A percentile compares a stretch with the other conserved stretches of the same genome.
Evolutionary conservation across 1,140 invertebrate genomes (phyloP).

Genomic region (Aethina tumida): DNA sequence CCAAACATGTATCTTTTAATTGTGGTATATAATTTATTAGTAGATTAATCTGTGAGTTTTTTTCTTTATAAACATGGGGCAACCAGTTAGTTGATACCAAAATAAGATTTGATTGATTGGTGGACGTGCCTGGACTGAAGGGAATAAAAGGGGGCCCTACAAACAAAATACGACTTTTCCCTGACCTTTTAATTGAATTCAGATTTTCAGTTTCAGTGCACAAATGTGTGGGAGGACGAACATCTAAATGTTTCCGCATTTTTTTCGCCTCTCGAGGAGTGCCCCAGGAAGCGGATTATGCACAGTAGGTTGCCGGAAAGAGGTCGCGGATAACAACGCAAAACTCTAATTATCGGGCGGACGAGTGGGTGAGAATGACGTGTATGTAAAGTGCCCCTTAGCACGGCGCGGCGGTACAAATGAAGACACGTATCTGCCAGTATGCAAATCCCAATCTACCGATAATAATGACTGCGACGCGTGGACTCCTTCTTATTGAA

Average conservation of each 20-base stretch:
- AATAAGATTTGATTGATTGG: conserved; percentile 30
- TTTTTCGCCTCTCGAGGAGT: too few species aligned
- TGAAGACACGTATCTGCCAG: conserved; percentile 27
- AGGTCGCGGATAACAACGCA: conserved; percentile 4
- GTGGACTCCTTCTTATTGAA: conserved; percentile 35
- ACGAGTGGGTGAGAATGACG: conserved; percentile 10
- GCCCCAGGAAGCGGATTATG: background rate
- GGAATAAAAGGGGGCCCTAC: conserved; percentile 11
- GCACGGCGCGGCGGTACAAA: conserved; percentile 23
- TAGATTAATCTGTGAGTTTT: too few species aligned
- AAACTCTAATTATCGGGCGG: conserved; percentile 14
- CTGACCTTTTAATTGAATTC: conserved; percentile 13
- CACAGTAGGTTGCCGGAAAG: background rate
- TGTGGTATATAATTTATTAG: too few species aligned
- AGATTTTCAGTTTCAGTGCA: too few species aligned
- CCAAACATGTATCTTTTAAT: too few species aligned
- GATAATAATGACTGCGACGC: conserved; percentile 34
- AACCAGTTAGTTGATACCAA: conserved; percentile 29
- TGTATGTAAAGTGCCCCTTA: conserved; percentile 23
- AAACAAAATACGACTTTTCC: conserved; percentile 9
- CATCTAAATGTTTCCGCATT: too few species aligned
- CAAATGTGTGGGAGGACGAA: too few species aligned
- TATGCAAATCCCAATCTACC: conserved; percentile 32
- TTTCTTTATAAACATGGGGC: too few species aligned
- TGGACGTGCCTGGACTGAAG: conserved; percentile 28